These are phyloP conservation scores for Drosophila infuscata DNA, from an alignment of 2,888 invertebrate genomes.

Conservation along the genomic window DNA sequence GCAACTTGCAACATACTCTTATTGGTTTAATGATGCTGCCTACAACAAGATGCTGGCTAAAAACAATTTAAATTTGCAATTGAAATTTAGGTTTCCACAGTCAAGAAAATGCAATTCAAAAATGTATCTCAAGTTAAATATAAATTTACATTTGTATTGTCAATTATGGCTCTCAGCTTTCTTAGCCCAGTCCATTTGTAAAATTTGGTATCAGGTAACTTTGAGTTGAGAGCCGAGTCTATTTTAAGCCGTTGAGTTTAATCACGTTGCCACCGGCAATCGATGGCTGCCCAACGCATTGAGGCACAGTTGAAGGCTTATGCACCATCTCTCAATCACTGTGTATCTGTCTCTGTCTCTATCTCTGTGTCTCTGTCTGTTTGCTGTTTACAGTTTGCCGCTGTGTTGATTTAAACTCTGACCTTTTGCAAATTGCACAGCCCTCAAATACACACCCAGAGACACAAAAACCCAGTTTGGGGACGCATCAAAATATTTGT, in stretches of 20 bases:
- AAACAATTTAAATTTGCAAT: conserved; percentile 28
- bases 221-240: conserved; percentile 3
- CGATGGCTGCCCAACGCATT: conserved; percentile 8
- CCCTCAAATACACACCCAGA: conserved; percentile 36
- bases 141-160: conserved; percentile 3
- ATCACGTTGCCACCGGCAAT: conserved; percentile 46
- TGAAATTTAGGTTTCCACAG: conserved; percentile 1
- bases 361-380: neutral
- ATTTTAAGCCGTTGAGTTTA: conserved; percentile 34
- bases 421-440: conserved; percentile 66
- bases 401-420: conserved; percentile 67
- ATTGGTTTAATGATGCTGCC: conserved; percentile 5
- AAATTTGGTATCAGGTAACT: conserved; percentile 3
- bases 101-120: neutral
- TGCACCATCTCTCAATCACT: conserved; percentile 17
- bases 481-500: conserved; percentile 67
- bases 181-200: neutral
- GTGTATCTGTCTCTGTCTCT: neutral
- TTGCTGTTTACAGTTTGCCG: conserved; percentile 35
- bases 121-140: neutral
- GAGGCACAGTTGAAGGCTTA: conserved; percentile 39
- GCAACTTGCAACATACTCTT: conserved; percentile 11
- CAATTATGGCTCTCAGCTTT: neutral
- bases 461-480: conserved; percentile 10
- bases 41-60: conserved; percentile 30